These are phyloP conservation scores for Maccullochella peelii DNA, from an alignment of 2,113 vertebrate genomes.

Conservation along the genomic window DNA sequence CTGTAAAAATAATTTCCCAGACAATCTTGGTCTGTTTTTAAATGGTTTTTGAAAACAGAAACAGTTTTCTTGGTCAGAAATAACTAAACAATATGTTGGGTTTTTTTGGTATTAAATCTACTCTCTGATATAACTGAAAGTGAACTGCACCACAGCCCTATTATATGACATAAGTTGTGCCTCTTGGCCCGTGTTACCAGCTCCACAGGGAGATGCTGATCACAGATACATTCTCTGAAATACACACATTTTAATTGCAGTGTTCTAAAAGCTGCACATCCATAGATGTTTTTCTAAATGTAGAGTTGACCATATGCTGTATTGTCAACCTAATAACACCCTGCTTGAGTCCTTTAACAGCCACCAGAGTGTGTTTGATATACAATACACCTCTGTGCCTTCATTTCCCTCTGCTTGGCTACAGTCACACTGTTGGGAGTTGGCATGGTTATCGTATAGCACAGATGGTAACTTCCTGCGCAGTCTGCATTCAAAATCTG, in stretches of 20 bases:
- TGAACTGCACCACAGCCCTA: constrained; percentile 20
- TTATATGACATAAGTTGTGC: constrained; percentile 18
- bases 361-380: constrained; percentile 67
- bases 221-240: background rate
- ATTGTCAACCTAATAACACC: constrained; percentile 20
- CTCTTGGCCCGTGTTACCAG: constrained; percentile 28
- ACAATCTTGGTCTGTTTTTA: background rate
- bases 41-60: background rate
- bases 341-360: constrained; percentile 57
- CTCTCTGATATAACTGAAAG: background rate
- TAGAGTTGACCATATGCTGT: constrained; percentile 27
- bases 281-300: constrained; percentile 4
- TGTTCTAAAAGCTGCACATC: constrained; percentile 22
- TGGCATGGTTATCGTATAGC: constrained; percentile 20
- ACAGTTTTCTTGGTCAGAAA: background rate
- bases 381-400: constrained; percentile 76
- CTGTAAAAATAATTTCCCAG: background rate
- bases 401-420: constrained; percentile 58
- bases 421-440: constrained; percentile 26
- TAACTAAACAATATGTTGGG: background rate
- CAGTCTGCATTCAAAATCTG: background rate
- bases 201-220: constrained; percentile 24
- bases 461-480: constrained; percentile 5
- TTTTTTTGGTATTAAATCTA: background rate
- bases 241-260: constrained; percentile 21